Evolutionary conservation across 1,140 invertebrate genomes (phyloP).

Genomic region (Pissodes strobi): DNA sequence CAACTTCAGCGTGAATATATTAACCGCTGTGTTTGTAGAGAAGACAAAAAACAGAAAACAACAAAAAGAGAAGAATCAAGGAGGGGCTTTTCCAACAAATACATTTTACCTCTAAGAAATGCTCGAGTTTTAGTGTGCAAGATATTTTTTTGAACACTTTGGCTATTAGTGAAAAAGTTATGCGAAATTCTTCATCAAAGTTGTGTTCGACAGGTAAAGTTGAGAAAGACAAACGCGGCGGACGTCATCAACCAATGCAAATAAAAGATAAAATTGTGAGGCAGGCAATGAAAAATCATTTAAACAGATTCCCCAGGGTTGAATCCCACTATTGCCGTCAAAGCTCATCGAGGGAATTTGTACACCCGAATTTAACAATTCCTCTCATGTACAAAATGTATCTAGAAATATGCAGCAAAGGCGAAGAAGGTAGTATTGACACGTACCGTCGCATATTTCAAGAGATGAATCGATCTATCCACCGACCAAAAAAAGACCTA

Average conservation of each 20-base stretch:
- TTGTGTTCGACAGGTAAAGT: constrained; percentile 1
- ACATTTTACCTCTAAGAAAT: neutral
- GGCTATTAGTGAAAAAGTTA: constrained; percentile 9
- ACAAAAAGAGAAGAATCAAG: constrained; percentile 9
- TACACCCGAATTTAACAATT: neutral
- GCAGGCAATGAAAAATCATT: neutral
- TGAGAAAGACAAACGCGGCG: constrained; percentile 6
- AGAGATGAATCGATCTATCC: too few species aligned
- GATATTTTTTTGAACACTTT: constrained; percentile 7
- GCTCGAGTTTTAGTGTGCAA: constrained; percentile 2
- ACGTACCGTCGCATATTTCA: too few species aligned
- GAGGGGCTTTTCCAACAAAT: too few species aligned
- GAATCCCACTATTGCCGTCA: neutral
- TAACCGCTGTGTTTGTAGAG: neutral
- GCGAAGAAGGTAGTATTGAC: too few species aligned
- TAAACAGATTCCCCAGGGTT: neutral
- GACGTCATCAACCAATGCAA: neutral
- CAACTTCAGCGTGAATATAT: constrained; percentile 3
- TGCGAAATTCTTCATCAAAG: constrained; percentile 3
- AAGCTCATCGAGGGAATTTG: too few species aligned
- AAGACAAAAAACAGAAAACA: constrained; percentile 7
- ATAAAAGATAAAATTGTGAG: neutral
- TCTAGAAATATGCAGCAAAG: too few species aligned
- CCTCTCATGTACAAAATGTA: too few species aligned
- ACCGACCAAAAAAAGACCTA: too few species aligned